Base-by-base conservation (phyloP, 2,113 vertebrate genomes). In the Carassius gibelio region DNA sequence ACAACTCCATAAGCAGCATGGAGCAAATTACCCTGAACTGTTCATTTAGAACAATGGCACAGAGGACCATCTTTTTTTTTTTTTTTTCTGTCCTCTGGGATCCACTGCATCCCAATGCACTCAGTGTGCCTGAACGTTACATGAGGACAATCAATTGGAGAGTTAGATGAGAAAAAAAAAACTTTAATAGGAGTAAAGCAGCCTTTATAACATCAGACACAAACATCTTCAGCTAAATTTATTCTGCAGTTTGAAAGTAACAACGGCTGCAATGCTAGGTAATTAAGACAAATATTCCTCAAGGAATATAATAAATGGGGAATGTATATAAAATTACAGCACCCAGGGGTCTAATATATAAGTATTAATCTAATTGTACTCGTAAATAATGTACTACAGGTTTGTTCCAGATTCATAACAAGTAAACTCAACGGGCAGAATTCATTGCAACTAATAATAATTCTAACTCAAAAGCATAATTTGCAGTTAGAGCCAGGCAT, bases 231-330 rank as follows among this genome's bases (percentile, higher is more conserved):
- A 64, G 42, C 88, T 91, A n/a, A 21, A 61, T 61, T 92, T 89
- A 91, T 84, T 89, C 88, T 83, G 91, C 87, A 93, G 93, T 93
- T 94, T 91, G 85, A 92, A 90, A 94, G 92, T 94, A 94, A 92
- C 88, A 93, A 90, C 87, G 92, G 93, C 93, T 94, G 93, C 93
- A 94, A 94, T 93, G 94, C 91, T 93, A 91, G 92, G 92, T 94
- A 95, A 95, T 95, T 94, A 95, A 94, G 93, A 91, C 92, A 93
- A 82, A 94, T 92, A 94, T 95, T 90, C 89, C 94, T 92, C 90
- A 91, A 92, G 81, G 93, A 93, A 94, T 90, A 91, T 92, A 90
- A 95, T 94, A 94, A 95, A 95, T 95, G 93, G 92, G 85, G 89
- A 95, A 93, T 92, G 92, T 95, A 93, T 94, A 94, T 93, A 89